Conservation (phyloP, 1,140 invertebrate species). For the Geopemphigus sp. region DNA sequence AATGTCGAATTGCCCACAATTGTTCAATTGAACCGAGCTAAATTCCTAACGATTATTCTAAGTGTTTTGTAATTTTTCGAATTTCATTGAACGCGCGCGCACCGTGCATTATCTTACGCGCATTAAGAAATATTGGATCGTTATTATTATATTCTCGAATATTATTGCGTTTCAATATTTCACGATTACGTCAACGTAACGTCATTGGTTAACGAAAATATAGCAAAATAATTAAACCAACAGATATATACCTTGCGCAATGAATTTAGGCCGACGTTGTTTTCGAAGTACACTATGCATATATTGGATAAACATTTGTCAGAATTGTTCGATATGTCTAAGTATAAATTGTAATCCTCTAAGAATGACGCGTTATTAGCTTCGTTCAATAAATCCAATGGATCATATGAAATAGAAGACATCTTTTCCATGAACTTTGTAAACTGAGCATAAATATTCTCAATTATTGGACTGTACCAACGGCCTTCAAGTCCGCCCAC, state of each 20-base stretch:
- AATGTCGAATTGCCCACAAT: too few relatives aligned
- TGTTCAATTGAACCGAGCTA: too few relatives aligned
- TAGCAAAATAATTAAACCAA: not conserved
- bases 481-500: slow-evolving; percentile 75
- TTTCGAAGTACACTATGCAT: slow-evolving; percentile 72
- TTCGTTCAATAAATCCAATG: slow-evolving; percentile 67
- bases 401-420: slow-evolving; percentile 67
- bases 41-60: too few relatives aligned
- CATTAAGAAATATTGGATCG: too few relatives aligned
- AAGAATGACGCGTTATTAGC: slow-evolving; percentile 64
- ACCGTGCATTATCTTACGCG: too few relatives aligned
- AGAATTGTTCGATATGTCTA: slow-evolving; percentile 63
- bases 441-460: slow-evolving; percentile 71
- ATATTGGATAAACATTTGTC: slow-evolving; percentile 74
- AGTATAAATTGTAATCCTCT: slow-evolving; percentile 64
- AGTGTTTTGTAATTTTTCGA: too few relatives aligned
- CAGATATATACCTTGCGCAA: slow-evolving; percentile 59
- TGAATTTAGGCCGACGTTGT: slow-evolving; percentile 70
- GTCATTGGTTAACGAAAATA: too few relatives aligned
- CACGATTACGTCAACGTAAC: too few relatives aligned
- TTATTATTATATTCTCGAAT: too few relatives aligned
- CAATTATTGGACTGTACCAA: slow-evolving; percentile 60
- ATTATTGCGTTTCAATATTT: too few relatives aligned
- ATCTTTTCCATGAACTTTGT: slow-evolving; percentile 68
- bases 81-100: too few relatives aligned